Conservation (phyloP, 1,140 invertebrate genomes). For the Drosophila lacteicornis region DNA sequence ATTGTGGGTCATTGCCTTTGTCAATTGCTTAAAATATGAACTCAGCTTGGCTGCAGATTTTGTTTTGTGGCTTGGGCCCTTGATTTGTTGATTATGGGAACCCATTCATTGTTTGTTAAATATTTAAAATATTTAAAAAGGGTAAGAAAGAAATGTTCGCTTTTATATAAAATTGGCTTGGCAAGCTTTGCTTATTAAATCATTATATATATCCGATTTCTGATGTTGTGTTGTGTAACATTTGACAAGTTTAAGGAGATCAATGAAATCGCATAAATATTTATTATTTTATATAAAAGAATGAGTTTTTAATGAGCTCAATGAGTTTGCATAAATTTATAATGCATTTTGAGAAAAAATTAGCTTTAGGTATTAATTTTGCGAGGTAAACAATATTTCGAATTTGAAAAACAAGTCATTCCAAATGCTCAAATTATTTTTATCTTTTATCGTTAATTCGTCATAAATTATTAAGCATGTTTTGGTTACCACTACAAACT, state of each 20-base stretch:
- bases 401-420: too few relatives aligned
- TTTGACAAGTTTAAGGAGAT: slow-evolving; percentile 2
- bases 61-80: slow-evolving; percentile 27
- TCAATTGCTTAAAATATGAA: slow-evolving; percentile 34
- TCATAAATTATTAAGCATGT: too few relatives aligned
- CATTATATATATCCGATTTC: neutral
- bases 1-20: slow-evolving; percentile 55
- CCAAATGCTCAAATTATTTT: neutral
- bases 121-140: slow-evolving; percentile 1
- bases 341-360: neutral
- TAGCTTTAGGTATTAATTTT: neutral
- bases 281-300: neutral
- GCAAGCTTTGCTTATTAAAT: neutral
- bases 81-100: slow-evolving; percentile 30
- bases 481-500: too few relatives aligned
- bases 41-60: neutral
- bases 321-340: neutral
- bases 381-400: too few relatives aligned
- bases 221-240: neutral
- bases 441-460: neutral
- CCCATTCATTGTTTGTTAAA: neutral
- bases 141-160: neutral
- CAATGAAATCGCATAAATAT: neutral
- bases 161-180: neutral
- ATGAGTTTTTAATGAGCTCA: neutral